Evolutionary conservation across 2,888 invertebrate genomes (phyloP).

Genomic region (Pegoplata infirma): DNA sequence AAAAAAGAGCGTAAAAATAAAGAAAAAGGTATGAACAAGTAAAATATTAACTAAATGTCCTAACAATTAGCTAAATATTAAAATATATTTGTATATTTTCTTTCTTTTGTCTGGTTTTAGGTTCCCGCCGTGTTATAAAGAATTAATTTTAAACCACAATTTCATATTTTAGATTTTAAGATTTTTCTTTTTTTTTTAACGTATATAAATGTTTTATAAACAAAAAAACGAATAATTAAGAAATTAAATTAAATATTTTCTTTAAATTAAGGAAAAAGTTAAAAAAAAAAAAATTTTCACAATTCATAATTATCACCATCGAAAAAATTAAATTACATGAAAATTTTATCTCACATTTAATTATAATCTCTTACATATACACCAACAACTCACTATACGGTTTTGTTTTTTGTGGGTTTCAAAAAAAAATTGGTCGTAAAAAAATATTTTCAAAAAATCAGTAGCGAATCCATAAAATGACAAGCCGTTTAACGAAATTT

Average conservation of each 20-base stretch:
- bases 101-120: constrained; percentile 27
- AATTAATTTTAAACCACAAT: constrained; percentile 24
- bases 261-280: not conserved
- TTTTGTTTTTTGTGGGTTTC: not conserved
- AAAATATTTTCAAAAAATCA: no score
- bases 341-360: not conserved
- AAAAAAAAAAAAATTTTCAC: constrained; percentile 3
- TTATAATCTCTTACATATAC: not conserved
- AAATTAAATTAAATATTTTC: not conserved
- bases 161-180: constrained; percentile 19
- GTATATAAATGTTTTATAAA: no score
- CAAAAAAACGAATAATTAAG: not conserved
- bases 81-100: not conserved
- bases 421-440: not conserved
- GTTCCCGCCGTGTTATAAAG: constrained; percentile 50
- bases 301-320: not conserved
- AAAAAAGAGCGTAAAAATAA: constrained; percentile 77
- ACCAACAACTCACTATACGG: no score
- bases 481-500: no score
- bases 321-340: not conserved
- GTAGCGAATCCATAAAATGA: no score
- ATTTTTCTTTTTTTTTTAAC: no score
- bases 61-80: constrained; percentile 44
- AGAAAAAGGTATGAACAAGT: constrained; percentile 79
- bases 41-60: not conserved